Evolutionary conservation across 2,888 invertebrate genomes (phyloP).

Genomic region (Portevinia maculata): DNA sequence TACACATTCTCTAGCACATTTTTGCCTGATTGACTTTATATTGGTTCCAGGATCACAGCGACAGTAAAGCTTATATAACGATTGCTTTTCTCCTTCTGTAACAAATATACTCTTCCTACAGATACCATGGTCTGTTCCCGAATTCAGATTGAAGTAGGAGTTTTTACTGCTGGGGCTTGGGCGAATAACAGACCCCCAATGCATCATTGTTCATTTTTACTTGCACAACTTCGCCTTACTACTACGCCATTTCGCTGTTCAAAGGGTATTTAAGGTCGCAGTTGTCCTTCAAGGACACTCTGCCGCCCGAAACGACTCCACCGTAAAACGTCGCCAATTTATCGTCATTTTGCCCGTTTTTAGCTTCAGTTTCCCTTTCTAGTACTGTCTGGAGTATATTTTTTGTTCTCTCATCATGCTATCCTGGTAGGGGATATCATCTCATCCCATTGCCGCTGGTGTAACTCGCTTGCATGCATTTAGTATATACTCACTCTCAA

Average conservation of each 20-base stretch:
- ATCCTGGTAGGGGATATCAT: constrained; percentile 8
- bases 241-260: constrained; percentile 45
- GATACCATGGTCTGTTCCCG: too few relatives aligned
- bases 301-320: neutral
- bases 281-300: constrained; percentile 75
- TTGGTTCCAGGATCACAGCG: constrained; percentile 17
- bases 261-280: neutral
- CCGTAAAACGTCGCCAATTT: constrained; percentile 8
- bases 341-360: constrained; percentile 48
- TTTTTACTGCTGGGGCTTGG: neutral
- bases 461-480: constrained; percentile 69
- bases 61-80: constrained; percentile 9
- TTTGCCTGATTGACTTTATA: constrained; percentile 27
- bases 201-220: constrained; percentile 41
- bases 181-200: constrained; percentile 22
- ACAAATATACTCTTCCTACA: neutral
- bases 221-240: constrained; percentile 60
- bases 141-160: neutral
- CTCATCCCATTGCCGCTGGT: constrained; percentile 25
- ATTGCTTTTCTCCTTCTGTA: neutral
- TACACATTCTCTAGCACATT: constrained; percentile 45
- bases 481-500: constrained; percentile 67
- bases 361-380: constrained; percentile 80
- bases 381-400: constrained; percentile 78
- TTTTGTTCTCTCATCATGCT: constrained; percentile 37